A percentile compares a stretch with the other conserved stretches of the same genome.
phyloP scores from a whole-genome alignment of 2,113 vertebrate species.

The Sinocyclocheilus rhinocerous region DNA sequence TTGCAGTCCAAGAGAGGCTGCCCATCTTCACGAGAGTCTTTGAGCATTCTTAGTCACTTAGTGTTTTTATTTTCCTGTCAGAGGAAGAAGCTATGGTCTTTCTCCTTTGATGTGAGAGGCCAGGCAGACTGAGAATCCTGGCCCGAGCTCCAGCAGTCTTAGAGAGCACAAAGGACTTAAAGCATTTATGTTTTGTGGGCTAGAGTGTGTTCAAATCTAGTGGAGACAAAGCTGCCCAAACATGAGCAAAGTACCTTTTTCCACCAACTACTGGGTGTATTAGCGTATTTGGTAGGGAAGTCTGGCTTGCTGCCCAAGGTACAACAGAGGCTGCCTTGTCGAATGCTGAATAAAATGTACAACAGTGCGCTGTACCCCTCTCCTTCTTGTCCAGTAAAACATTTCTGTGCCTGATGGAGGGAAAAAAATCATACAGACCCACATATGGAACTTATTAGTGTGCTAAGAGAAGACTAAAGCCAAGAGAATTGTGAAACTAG shows the following conservation, averaged over 20 bases:
- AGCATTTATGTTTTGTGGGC: slow-evolving; percentile 30
- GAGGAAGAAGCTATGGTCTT: slow-evolving; percentile 23
- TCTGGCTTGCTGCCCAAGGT: slow-evolving; percentile 82
- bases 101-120: slow-evolving; percentile 46
- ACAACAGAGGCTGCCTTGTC: slow-evolving; percentile 88
- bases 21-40: slow-evolving; percentile 33
- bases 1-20: slow-evolving; percentile 29
- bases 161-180: slow-evolving; percentile 45
- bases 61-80: slow-evolving; percentile 36
- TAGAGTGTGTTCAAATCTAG: slow-evolving; percentile 39
- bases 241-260: slow-evolving; percentile 52
- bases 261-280: slow-evolving; percentile 52
- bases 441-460: slow-evolving; percentile 88
- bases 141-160: slow-evolving; percentile 10
- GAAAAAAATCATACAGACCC: slow-evolving; percentile 73
- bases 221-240: slow-evolving; percentile 54
- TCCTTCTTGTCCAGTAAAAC: slow-evolving; percentile 80
- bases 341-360: slow-evolving; percentile 86
- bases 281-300: slow-evolving; percentile 59
- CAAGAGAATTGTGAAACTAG: slow-evolving; percentile 71
- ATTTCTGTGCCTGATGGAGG: slow-evolving; percentile 70
- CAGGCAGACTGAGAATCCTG: slow-evolving; percentile 40
- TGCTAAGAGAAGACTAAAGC: slow-evolving; percentile 74
- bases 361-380: slow-evolving; percentile 76
- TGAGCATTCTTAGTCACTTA: slow-evolving; percentile 35